Evolutionary conservation across 2,113 vertebrate species (phyloP), one percentile per base, ranked within the genome.

Genomic region (Anoplopoma fimbria): DNA sequence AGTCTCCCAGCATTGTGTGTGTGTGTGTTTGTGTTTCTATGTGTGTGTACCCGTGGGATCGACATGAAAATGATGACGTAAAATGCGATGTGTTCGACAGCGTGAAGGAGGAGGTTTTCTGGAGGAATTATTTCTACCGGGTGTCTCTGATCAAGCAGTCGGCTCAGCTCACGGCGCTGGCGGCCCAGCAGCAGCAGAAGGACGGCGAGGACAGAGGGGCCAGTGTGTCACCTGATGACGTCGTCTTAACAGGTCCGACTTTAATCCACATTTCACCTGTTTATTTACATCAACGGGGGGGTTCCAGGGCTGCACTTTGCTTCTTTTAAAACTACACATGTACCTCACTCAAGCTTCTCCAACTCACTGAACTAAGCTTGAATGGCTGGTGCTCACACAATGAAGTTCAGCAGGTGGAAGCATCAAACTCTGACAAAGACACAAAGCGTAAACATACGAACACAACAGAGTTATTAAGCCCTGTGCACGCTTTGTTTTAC

Each of bases 121-220:
- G 98, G 98, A 98, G 98, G 92, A 99, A 99, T 90, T 99, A 99
- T 78, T 99, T 99, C 91, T 99, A 99, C 94, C 96, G 98, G 0
- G 97, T 99, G 74, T 99, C 98, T 72, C 94, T 99, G 80, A 95
- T 99, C 85, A 99, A 99, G 92, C 98, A 99, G 93, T 99, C 98
- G 0, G 98, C 98, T 36, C 98, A 99, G 92, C 97, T 99, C 89
- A 99, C 97, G 0, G 97, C 98, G 0, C 93, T 99, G 89, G 97
- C 98, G 0, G 97, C 97, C 8, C 98, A 98, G 95, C 97, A 71
- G 91, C 85, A 40, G 95, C 90, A 92, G 69, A 73, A 89, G 62
- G 77, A 89, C 4, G 94, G 94, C 0, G 95, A 93, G 33, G 91
- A 81, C 77, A 77, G 89, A 69, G 25, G 25, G 4, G 10, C 70